phyloP scores from a whole-genome alignment of 2,797 vertebrate genomes.

The Microchirus variegatus region DNA sequence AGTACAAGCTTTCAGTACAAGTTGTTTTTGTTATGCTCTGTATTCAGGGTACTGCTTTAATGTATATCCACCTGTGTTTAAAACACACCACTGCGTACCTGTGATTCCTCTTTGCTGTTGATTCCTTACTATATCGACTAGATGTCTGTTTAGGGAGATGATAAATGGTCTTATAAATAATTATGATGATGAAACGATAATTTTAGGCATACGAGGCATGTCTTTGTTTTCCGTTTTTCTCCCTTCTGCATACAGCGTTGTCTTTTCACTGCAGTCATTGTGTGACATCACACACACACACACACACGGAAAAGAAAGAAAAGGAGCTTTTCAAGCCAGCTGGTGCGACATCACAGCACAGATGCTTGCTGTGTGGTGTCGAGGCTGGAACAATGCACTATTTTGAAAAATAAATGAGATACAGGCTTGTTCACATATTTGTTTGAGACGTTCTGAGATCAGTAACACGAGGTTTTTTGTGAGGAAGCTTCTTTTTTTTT shows the following conservation, averaged over 20 bases:
- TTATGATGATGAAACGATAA: not conserved
- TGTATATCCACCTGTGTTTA: constrained; percentile 2
- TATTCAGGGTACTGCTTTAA: not conserved
- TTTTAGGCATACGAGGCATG: constrained; percentile 1
- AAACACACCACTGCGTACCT: not conserved
- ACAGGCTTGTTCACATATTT: constrained; percentile 1
- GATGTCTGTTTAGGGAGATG: constrained; percentile 2
- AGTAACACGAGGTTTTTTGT: not conserved
- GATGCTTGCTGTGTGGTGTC: constrained; percentile 22
- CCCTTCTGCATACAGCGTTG: not conserved
- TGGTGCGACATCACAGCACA: constrained; percentile 29
- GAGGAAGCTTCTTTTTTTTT: not conserved
- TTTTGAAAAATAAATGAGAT: constrained; percentile 23
- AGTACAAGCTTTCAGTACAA: constrained; percentile 7
- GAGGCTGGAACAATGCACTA: constrained; percentile 14
- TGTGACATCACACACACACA: constrained; percentile 5
- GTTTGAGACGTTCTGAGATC: not conserved
- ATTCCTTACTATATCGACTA: constrained; percentile 1
- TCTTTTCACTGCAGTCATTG: constrained; percentile 9
- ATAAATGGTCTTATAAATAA: not conserved
- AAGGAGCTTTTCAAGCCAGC: constrained; percentile 27
- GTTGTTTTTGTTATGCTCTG: not conserved
- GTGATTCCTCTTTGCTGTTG: not conserved
- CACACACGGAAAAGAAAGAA: not conserved
- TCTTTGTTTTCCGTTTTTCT: not conserved